Conservation (phyloP, 2,888 invertebrate genomes). For the Eupeodes luniger region DNA sequence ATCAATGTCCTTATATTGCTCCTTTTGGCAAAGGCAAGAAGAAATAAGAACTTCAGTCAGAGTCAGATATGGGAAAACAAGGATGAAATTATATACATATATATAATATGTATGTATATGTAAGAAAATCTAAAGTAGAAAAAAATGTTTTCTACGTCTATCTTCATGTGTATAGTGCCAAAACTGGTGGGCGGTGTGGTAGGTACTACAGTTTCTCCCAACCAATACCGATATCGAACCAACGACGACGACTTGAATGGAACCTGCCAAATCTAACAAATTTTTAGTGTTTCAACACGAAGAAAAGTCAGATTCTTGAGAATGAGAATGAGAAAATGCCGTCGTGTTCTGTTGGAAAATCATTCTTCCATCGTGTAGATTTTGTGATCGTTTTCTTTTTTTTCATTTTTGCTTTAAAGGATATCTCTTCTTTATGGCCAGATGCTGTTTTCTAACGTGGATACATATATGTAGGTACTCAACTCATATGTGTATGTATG, state of each 20-base stretch:
- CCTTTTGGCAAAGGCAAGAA: constrained; percentile 15
- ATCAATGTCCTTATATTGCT: constrained; percentile 36
- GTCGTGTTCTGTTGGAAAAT: constrained; percentile 26
- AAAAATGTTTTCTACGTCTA: constrained; percentile 34
- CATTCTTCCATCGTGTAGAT: constrained; percentile 37
- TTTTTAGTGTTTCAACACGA: constrained; percentile 37
- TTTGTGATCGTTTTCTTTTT: constrained; percentile 7
- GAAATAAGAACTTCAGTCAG: constrained; percentile 9
- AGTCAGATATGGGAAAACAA: constrained; percentile 17
- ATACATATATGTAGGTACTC: too few relatives aligned
- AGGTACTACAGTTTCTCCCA: neutral
- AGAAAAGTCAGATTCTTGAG: constrained; percentile 49
- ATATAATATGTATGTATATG: neutral
- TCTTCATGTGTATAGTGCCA: constrained; percentile 2
- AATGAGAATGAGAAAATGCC: constrained; percentile 12
- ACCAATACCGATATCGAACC: neutral
- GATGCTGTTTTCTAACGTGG: neutral
- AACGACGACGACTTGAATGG: too few relatives aligned
- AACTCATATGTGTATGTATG: too few relatives aligned
- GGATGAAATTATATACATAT: constrained; percentile 4
- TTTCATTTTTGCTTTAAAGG: constrained; percentile 1
- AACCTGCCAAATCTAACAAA: constrained; percentile 47
- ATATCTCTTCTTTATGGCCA: constrained; percentile 11
- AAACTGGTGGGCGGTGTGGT: constrained; percentile 1
- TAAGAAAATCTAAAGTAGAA: neutral